Base-by-base conservation (phyloP, 1,140 invertebrate species). In the Leptopilina boulardi region DNA sequence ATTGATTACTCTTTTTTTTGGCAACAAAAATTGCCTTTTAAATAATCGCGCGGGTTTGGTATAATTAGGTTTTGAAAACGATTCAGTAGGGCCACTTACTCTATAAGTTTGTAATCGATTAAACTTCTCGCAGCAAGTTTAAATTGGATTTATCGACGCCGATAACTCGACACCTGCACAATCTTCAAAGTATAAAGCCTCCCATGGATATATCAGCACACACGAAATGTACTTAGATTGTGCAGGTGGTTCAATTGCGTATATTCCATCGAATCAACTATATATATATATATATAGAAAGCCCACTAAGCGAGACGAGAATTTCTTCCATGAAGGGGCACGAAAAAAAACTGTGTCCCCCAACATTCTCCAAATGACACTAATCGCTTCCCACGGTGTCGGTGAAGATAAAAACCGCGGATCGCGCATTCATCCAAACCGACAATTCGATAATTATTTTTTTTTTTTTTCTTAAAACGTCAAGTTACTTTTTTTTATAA, bases 381-480 rank as follows among this genome's bases (percentile, higher is more conserved):
- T 90, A 90, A 90, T 90, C 89, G 89, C 87, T 90, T 90, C 89
- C 88, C 89, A 90, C 89, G 89, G 89, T 89, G 86, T 84, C 84
- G 79, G 79, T 83, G 76, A 71, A 75, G 84, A 85, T 85, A 87
- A 85, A 85, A 87, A 87, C 51, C 75, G 77, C 79, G 82, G 81
- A 84, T 83, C 79, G 75, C 81, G 56, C 79, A 51, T 77, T 85
- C 83, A 77, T 76, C 82, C 80, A 78, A 34, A 77, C 79, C 79
- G 85, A 78, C 88, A 85, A 90, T 88, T 88, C 87, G 87, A 89
- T 89, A 89, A 89, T 90, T 87, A 87, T 89, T 88, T 88, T 87
- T 83, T 79, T n/a, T n/a, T n/a, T n/a, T n/a, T n/a, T n/a, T n/a
- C n/a, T n/a, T n/a, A n/a, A n/a, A n/a, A n/a, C n/a, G n/a, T n/a